Evolutionary conservation across 2,888 invertebrate species (phyloP).

Genomic region (Xestia c-nigrum): DNA sequence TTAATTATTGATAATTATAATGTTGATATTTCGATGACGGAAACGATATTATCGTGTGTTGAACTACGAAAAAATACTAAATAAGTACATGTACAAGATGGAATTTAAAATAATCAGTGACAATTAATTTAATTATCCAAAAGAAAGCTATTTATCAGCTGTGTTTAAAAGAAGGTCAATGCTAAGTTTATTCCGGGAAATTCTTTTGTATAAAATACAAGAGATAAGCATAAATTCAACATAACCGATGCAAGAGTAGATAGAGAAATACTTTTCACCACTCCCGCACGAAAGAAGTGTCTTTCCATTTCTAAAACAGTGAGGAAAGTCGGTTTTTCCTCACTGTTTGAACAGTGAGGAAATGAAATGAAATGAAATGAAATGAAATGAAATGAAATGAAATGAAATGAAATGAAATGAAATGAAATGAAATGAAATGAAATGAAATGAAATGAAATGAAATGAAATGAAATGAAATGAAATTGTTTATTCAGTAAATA

Average conservation of each 20-base stretch:
- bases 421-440: no score
- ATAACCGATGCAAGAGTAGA: neutral
- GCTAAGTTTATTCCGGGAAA: neutral
- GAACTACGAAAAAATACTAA: constrained; percentile 12
- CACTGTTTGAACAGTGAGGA: no score
- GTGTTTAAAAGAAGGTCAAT: neutral
- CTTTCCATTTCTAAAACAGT: no score
- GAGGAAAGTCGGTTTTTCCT: no score
- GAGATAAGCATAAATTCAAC: neutral
- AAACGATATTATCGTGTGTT: constrained; percentile 20
- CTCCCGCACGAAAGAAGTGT: no score
- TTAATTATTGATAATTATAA: constrained; percentile 16
- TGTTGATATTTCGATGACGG: constrained; percentile 19
- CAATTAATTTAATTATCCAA: neutral
- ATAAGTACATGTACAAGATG: neutral
- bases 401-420: no score
- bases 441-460: no score
- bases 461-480: no score
- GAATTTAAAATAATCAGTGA: constrained; percentile 4
- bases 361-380: no score
- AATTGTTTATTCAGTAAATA: no score
- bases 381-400: no score
- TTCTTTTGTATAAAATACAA: neutral
- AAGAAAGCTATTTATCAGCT: neutral
- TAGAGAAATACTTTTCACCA: neutral